Conservation (phyloP, 92 coral and sea anemone genomes). For the Palythoa heliodiscus region DNA sequence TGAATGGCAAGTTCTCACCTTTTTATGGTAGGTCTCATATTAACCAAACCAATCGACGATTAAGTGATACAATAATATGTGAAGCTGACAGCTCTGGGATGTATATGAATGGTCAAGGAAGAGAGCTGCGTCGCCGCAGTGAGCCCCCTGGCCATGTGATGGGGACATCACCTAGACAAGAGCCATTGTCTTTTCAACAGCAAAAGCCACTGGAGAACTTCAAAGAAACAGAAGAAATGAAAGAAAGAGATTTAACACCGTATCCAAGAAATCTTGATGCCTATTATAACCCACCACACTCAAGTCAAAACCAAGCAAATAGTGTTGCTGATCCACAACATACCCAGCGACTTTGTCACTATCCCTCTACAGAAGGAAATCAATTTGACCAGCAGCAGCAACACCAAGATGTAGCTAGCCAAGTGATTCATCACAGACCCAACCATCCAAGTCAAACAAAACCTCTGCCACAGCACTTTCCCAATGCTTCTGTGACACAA, state of each 20-base stretch:
- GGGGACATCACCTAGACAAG: slow-evolving; percentile 57
- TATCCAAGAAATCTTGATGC: slow-evolving; percentile 81
- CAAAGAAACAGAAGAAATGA: slow-evolving; percentile 55
- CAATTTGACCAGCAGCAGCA: slow-evolving; percentile 52
- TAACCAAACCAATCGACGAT: slow-evolving; percentile 66
- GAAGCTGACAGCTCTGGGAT: slow-evolving; percentile 99
- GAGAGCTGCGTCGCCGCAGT: slow-evolving; percentile 89
- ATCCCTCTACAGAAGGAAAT: slow-evolving; percentile 78
- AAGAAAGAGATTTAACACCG: slow-evolving; percentile 73
- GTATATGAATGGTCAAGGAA: slow-evolving; percentile 66
- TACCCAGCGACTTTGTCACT: slow-evolving; percentile 89
- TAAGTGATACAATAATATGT: slow-evolving; percentile 96
- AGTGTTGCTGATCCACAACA: slow-evolving; percentile 56
- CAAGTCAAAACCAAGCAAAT: not conserved
- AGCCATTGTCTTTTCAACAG: slow-evolving; percentile 52
- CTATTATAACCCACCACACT: slow-evolving; percentile 64
- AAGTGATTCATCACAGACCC: slow-evolving; percentile 87
- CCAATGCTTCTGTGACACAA: slow-evolving; percentile 37
- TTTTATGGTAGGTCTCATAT: slow-evolving; percentile 48
- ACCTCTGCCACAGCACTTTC: slow-evolving; percentile 28
- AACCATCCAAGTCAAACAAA: slow-evolving; percentile 13
- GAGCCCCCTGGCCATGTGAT: slow-evolving; percentile 83
- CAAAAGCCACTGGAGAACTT: slow-evolving; percentile 53
- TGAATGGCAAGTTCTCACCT: slow-evolving; percentile 57
- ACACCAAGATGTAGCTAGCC: slow-evolving; percentile 53